Base-by-base conservation (phyloP, 2,797 vertebrate species). In the Catharus ustulatus region DNA sequence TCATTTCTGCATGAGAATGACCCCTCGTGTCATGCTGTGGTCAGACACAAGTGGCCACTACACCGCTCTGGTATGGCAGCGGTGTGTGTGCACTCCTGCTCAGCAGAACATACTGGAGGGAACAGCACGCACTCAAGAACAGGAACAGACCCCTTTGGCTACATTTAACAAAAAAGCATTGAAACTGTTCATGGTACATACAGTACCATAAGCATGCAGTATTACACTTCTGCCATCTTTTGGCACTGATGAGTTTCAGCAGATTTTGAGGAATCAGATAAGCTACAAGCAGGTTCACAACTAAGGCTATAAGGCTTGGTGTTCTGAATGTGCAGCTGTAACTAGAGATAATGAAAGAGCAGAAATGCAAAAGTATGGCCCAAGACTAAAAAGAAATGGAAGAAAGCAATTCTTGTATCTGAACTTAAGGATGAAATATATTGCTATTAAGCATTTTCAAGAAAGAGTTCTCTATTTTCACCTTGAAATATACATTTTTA, bases 401-500 rank as follows among this genome's bases (percentile, higher is more conserved):
- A 72, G 26, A 42, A 85, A 54, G 14, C 7, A 38, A 61, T 77
- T 66, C 17, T 63, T 24, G 2, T 66, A 51, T 3, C 30, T 49
- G n/a, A 83, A 55, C 27, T 55, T 81, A 46, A 74, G 80, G 8
- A 19, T 12, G 6, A 86, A 89, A 76, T 27, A 76, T 2, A 77
- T 3, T 55, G 26, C n/a, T 62, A 45, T 23, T 6, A 88, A 63
- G 38, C 38, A 83, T 34, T 51, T 63, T 27, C 59, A 89, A 91
- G 38, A 74, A 92, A 63, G 38, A 74, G 29, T 36, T 68, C 30
- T 77, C 78, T 52, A 17, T 55, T 87, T 93, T 84, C 38, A 82
- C 67, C 36, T 48, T 84, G 55, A 96, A 91, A 87, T n/a, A 49
- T 0, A 63, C 2, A 63, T 54, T 84, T 89, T 95, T 95, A 93